A percentile compares a stretch with the other conserved stretches of the same genome.
These are phyloP conservation scores for Sylvilagus floridanus DNA, from an alignment of 2,797 vertebrate genomes.

Conservation along the genomic window DNA sequence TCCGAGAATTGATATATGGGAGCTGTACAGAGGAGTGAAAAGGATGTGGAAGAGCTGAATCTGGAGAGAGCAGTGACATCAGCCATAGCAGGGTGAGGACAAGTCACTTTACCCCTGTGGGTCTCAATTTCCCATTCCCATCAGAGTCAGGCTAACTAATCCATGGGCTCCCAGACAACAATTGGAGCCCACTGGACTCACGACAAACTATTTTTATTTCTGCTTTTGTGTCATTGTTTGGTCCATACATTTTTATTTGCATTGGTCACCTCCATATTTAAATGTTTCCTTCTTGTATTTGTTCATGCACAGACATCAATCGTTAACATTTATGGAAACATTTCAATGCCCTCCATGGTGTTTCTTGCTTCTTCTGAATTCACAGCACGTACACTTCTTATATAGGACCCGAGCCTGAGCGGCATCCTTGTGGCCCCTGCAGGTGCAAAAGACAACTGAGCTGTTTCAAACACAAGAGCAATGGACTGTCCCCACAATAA, in stretches of 20 bases:
- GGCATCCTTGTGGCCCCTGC: neutral
- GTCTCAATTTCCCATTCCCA: neutral
- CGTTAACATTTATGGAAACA: neutral
- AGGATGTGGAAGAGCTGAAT: neutral
- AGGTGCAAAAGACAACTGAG: constrained; percentile 62
- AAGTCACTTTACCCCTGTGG: neutral
- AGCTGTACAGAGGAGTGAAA: neutral
- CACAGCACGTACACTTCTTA: neutral
- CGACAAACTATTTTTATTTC: neutral
- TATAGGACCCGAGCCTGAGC: neutral
- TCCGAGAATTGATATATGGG: neutral
- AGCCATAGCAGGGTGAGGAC: neutral
- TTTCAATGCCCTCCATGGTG: neutral
- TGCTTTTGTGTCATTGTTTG: neutral
- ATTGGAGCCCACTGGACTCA: neutral
- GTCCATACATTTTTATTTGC: neutral
- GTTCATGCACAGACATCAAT: neutral
- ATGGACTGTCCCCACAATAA: constrained; percentile 17
- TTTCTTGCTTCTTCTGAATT: neutral
- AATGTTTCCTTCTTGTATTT: neutral
- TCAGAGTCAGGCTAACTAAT: neutral
- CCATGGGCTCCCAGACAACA: neutral
- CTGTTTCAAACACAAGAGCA: constrained; percentile 52
- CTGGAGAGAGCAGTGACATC: neutral
- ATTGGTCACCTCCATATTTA: neutral